phyloP scores from a whole-genome alignment of 2,797 vertebrate genomes.

The Varecia variegata region DNA sequence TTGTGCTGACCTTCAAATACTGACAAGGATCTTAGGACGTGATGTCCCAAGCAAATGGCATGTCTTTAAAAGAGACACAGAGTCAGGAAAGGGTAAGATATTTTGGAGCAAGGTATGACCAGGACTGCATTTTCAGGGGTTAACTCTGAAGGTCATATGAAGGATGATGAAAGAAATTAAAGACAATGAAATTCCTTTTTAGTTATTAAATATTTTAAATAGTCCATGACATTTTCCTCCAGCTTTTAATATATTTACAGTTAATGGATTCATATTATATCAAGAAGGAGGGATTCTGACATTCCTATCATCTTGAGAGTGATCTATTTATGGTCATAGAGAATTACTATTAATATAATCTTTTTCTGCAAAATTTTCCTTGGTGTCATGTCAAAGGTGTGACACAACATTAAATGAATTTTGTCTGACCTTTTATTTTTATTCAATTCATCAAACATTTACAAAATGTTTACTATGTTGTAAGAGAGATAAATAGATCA shows the following conservation, averaged over 20 bases:
- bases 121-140: neutral
- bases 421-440: neutral
- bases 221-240: neutral
- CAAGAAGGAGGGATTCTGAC: neutral
- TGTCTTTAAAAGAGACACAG: neutral
- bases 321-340: neutral
- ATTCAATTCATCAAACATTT: neutral
- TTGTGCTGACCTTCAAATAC: neutral
- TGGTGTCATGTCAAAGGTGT: neutral
- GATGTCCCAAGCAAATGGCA: neutral
- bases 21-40: neutral
- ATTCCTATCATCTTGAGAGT: constrained; percentile 9
- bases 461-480: neutral
- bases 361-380: neutral
- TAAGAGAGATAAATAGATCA: neutral
- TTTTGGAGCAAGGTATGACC: neutral
- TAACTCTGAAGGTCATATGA: neutral
- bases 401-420: neutral
- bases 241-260: neutral
- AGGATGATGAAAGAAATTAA: neutral
- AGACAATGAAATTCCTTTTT: neutral
- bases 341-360: neutral
- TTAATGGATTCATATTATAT: neutral
- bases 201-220: neutral
- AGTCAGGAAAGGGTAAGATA: neutral